Conservation (phyloP, 1,140 invertebrate species). For the Phthorimaea operculella region DNA sequence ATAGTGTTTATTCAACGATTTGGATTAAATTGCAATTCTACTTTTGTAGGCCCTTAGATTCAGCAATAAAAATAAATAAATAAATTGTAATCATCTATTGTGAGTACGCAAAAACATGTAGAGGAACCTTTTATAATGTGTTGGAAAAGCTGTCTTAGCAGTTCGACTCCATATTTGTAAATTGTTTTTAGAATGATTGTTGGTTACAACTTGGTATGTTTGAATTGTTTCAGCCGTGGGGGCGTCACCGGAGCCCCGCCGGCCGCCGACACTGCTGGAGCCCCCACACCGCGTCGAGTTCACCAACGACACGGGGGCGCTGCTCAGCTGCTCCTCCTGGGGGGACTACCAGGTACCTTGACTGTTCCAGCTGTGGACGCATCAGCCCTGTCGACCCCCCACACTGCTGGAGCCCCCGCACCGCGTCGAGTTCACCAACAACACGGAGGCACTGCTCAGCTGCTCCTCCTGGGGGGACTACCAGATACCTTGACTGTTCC, state of each 20-base stretch:
- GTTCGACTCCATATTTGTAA: no score
- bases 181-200: no score
- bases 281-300: slow-evolving; percentile 86
- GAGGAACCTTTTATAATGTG: no score
- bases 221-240: slow-evolving; percentile 58
- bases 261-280: slow-evolving; percentile 80
- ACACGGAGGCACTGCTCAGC: slow-evolving; percentile 80
- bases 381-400: slow-evolving; percentile 78
- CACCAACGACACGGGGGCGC: slow-evolving; percentile 83
- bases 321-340: slow-evolving; percentile 82
- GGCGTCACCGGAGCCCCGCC: slow-evolving; percentile 78
- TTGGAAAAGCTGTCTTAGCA: no score
- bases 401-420: slow-evolving; percentile 83
- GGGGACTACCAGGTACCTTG: slow-evolving; percentile 76
- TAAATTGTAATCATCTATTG: no score
- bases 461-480: slow-evolving; percentile 85
- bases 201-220: no score
- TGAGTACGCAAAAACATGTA: no score
- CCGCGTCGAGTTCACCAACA: slow-evolving; percentile 87
- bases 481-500: slow-evolving; percentile 57
- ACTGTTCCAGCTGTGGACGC: slow-evolving; percentile 63
- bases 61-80: no score
- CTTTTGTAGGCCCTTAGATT: no score
- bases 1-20: no score
- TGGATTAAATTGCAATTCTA: no score